A percentile compares a stretch with the other conserved stretches of the same genome.
phyloP scores from a whole-genome alignment of 1,140 invertebrate species.

The Tribolium castaneum region DNA sequence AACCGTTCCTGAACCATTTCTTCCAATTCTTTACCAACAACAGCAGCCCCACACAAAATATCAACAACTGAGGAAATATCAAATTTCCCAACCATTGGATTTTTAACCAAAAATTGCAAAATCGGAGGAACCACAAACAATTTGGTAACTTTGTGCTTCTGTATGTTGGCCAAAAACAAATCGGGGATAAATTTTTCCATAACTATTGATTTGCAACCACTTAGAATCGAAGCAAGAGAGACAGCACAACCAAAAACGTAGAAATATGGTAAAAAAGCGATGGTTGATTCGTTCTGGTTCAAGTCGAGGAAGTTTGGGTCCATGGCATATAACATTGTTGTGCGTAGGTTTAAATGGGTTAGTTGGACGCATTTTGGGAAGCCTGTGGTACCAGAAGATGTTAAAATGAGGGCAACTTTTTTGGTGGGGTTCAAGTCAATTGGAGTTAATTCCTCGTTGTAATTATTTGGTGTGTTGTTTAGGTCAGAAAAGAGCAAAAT shows the following conservation, averaged over 20 bases:
- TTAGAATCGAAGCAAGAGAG: not conserved
- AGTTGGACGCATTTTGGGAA: not conserved
- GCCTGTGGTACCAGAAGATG: not conserved
- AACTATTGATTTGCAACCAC: slow-evolving; percentile 51
- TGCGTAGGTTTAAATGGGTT: not conserved
- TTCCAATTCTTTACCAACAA: slow-evolving; percentile 63
- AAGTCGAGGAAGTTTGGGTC: not conserved
- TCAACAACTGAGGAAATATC: slow-evolving; percentile 63
- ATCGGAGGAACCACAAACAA: slow-evolving; percentile 68
- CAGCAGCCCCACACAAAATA: slow-evolving; percentile 66
- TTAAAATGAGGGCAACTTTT: not conserved
- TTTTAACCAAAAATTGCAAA: slow-evolving; percentile 69
- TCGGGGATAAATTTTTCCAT: slow-evolving; percentile 69
- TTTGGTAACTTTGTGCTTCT: slow-evolving; percentile 68
- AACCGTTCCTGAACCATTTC: slow-evolving; percentile 55
- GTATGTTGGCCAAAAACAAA: slow-evolving; percentile 67
- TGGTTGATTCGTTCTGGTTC: not conserved
- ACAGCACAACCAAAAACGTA: not conserved
- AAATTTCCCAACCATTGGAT: slow-evolving; percentile 62
- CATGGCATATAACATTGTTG: not conserved
- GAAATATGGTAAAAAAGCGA: not conserved
- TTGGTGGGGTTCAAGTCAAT: not conserved
- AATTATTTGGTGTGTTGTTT: no score
- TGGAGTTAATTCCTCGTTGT: not conserved
- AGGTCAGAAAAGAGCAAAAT: no score